These are phyloP conservation scores for Zeus faber DNA, from an alignment of 2,113 vertebrate species.

Conservation along the genomic window DNA sequence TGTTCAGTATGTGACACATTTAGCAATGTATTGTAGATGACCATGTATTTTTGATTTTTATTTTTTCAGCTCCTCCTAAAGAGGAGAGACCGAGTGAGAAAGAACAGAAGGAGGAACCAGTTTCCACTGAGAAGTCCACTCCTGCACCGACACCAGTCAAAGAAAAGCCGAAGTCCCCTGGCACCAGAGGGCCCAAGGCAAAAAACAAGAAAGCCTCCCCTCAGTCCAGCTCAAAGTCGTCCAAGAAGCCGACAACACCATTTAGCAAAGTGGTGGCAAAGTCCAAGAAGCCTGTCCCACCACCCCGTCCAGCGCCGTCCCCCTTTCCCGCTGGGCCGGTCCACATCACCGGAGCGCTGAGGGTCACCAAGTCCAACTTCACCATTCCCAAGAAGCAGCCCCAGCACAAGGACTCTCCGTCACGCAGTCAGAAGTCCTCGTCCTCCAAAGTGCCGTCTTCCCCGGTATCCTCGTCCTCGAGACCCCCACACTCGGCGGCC, in stretches of 20 bases:
- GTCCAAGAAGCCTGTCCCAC: constrained; percentile 56
- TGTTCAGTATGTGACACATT: too few relatives aligned
- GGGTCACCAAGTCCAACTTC: constrained; percentile 73
- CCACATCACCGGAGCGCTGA: constrained; percentile 71
- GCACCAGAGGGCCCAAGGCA: constrained; percentile 50
- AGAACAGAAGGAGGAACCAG: constrained; percentile 52
- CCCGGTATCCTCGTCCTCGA: constrained; percentile 50
- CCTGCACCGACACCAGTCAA: constrained; percentile 27
- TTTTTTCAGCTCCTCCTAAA: constrained; percentile 56
- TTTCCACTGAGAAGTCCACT: constrained; percentile 41
- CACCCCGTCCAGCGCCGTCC: constrained; percentile 39
- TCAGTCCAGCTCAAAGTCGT: constrained; percentile 32
- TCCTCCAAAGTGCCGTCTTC: constrained; percentile 62
- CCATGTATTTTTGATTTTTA: constrained; percentile 28
- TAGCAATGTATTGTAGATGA: too few relatives aligned
- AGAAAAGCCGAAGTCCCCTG: constrained; percentile 52
- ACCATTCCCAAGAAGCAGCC: constrained; percentile 79
- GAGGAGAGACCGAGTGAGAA: constrained; percentile 67
- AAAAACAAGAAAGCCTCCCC: constrained; percentile 56
- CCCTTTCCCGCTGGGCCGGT: constrained; percentile 64
- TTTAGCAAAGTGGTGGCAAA: constrained; percentile 45
- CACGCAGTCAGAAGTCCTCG: constrained; percentile 34
- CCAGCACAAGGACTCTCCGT: constrained; percentile 55
- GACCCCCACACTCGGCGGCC: constrained; percentile 43
- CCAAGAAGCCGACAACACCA: constrained; percentile 50